Evolutionary conservation across 1,140 invertebrate species (phyloP), one percentile per base, ranked within the genome.

Genomic region (Zelostemma sp.): DNA sequence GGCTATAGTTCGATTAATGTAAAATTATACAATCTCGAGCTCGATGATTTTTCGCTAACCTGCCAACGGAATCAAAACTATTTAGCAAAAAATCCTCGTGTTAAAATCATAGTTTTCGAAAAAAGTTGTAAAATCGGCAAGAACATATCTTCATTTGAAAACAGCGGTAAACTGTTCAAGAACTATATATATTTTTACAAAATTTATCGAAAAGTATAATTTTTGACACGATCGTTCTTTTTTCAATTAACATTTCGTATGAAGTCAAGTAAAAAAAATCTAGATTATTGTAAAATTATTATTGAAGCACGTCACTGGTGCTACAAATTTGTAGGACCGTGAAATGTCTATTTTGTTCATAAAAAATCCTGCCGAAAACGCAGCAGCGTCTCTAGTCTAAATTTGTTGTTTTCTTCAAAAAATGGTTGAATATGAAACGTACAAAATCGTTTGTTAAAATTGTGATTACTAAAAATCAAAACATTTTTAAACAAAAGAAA

Each of bases 21-120:
- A 76, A 79, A 79, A 75, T 69, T 81, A 78, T 81, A 81, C 77
- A 80, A 76, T 80, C 71, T 71, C 62, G 70, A 58, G 68, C 53
- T 75, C 67, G 70, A 70, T 40, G 19, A 45, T 43, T 50, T 53
- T 40, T 19, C 59, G 41, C 69, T 74, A 78, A 75, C 73, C 28
- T 73, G 76, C 66, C 72, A 68, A 76, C 71, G 69, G 77, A 79
- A 78, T 77, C 62, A 40, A 49, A 65, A 65, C 19, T 55, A 19
- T 43, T 48, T 49, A 14, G 12, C 16, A 40, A 19, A 55, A 57
- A 35, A 49, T 48, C 9, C 14, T 1, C n/a, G 16, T 33, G 53
- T 38, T 1, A 35, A 35, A 25, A 25, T 25, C 21, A 25, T 8
- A 8, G 3, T 25, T 25, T 4, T 25, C 21, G 21, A 25, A 25